phyloP scores from a whole-genome alignment of 2,113 vertebrate species.

The Erythrocebus patas region DNA sequence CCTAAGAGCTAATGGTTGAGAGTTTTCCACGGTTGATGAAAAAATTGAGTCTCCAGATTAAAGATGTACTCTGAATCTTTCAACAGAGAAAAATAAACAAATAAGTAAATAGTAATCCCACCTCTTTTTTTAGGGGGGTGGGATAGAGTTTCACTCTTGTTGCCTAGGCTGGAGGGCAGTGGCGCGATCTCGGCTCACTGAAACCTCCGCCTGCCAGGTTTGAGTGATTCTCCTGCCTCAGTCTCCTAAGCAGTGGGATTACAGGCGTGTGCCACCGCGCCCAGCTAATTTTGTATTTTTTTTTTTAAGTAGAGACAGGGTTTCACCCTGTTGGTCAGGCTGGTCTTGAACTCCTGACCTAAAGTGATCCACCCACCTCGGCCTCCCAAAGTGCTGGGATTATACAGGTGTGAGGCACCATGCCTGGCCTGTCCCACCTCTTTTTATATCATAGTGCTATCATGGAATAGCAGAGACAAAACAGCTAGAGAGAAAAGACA shows the following conservation, averaged over 20 bases:
- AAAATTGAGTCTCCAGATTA: background rate
- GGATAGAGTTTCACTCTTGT: background rate
- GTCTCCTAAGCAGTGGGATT: background rate
- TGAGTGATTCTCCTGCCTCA: background rate
- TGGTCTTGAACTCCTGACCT: background rate
- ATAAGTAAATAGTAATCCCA: background rate
- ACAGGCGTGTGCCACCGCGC: accelerated
- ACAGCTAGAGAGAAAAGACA: background rate
- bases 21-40: conserved; percentile 13
- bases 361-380: background rate
- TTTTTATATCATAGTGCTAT: background rate
- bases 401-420: background rate
- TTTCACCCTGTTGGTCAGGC: background rate
- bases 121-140: background rate
- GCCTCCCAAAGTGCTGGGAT: background rate
- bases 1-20: background rate
- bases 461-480: background rate
- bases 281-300: background rate
- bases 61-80: background rate
- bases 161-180: background rate
- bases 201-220: background rate
- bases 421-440: background rate
- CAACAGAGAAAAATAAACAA: background rate
- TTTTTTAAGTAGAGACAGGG: background rate
- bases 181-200: accelerated